These are phyloP conservation scores for Panthera uncia DNA, from an alignment of 2,113 vertebrate species.

Conservation along the genomic window DNA sequence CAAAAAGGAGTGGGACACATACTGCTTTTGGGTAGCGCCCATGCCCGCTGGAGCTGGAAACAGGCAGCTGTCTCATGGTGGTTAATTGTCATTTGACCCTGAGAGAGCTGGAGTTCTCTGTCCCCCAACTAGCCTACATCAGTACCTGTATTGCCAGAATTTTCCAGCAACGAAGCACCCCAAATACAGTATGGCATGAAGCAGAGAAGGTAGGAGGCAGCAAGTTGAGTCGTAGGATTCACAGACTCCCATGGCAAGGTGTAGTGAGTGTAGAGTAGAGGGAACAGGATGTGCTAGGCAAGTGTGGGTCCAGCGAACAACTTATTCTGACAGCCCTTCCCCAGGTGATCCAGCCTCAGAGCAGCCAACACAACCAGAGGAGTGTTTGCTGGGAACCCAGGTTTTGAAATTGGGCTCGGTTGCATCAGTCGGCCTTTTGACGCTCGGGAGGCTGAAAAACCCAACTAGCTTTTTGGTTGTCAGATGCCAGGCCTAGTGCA, in stretches of 20 bases:
- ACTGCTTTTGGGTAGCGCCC: neutral
- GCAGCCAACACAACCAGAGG: neutral
- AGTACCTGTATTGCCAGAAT: neutral
- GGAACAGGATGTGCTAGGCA: neutral
- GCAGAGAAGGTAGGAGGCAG: neutral
- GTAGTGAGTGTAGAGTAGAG: neutral
- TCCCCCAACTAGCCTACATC: neutral
- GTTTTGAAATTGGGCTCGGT: neutral
- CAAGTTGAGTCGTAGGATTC: neutral
- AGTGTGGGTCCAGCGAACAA: neutral
- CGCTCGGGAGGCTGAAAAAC: neutral
- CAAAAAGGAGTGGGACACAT: neutral
- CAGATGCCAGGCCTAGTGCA: neutral
- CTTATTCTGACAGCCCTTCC: neutral
- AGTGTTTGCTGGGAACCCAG: neutral
- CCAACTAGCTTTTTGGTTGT: neutral
- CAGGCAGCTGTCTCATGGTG: neutral
- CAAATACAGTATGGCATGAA: constrained; percentile 14
- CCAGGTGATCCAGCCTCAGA: neutral
- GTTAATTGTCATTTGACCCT: neutral
- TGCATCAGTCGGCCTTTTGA: constrained; percentile 33
- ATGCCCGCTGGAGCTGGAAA: neutral
- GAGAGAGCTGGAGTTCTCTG: neutral
- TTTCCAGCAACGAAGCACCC: constrained; percentile 14
- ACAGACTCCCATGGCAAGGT: neutral